Base-by-base conservation (phyloP, 2,888 invertebrate genomes). In the Oxycera nigricornis region DNA sequence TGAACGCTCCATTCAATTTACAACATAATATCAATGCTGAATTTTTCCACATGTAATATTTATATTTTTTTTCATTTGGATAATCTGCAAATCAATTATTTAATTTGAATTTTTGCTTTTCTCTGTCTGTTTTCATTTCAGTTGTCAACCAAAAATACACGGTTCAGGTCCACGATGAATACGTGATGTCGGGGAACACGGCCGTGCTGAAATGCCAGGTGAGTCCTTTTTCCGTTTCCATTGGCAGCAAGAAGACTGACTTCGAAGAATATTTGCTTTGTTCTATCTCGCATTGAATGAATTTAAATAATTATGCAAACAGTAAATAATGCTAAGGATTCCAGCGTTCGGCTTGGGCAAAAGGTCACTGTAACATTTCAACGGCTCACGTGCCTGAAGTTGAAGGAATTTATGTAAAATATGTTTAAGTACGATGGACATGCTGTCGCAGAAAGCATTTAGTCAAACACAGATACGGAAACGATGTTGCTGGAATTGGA, bases 141-240 rank as follows among this genome's bases (percentile, higher is more conserved):
- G 95, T 93, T 81, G 89, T 95, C 77, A 92, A 91, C 83, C 91
- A 92, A 82, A 92, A 93, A 80, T 96, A 95, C 88, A 93, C 94
- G 79, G 93, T 96, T 65, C 92, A 93, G 86, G 94, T 96, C 78
- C 93, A 94, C 79, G 95, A 96, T 85, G 95, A 94, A 83, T 95
- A 94, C 87, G 95, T 95, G 81, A 94, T 95, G 86, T 89, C 92
- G 74, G 96, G 96, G 73, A 96, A 96, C 86, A 94, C 95, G 11
- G 96, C 94, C 2, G 92, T 96, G 77, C 89, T 97, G 78, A 91
- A 93, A 82, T 97, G 97, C 86, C 91, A 93, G 81, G 85, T 85
- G 78, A 82, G 82, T 79, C 31, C 35, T 46, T 26, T 35, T 39
- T 65, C 26, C 46, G 17, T 46, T 46, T 46, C 17, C 46, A 46